phyloP scores from a whole-genome alignment of 2,797 vertebrate species.

The Pristis pectinata region DNA sequence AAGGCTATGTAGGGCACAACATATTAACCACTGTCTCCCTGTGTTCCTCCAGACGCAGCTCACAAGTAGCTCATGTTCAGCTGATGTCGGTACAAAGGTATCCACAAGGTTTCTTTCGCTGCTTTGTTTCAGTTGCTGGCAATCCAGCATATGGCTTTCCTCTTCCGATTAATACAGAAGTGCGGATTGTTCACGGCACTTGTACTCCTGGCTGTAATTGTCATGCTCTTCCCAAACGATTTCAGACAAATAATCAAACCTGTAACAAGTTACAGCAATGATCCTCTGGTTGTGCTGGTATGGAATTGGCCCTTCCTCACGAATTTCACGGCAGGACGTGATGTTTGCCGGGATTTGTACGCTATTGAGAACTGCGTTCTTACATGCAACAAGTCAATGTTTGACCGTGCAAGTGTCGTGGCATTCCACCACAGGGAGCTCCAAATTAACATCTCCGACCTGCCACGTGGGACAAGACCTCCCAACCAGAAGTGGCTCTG shows the following conservation, averaged over 20 bases:
- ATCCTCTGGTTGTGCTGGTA: constrained; percentile 59
- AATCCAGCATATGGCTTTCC: neutral
- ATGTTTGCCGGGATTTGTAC: constrained; percentile 60
- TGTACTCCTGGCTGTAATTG: neutral
- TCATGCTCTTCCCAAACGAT: neutral
- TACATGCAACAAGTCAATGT: constrained; percentile 52
- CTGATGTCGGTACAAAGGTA: neutral
- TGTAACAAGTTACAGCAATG: too few relatives aligned
- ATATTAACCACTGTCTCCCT: neutral
- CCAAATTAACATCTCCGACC: fast-evolving
- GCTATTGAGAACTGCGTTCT: constrained; percentile 60
- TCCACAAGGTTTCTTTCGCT: neutral
- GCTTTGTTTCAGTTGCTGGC: neutral
- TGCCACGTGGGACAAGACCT: constrained; percentile 59
- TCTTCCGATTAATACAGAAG: neutral
- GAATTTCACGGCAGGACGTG: constrained; percentile 45
- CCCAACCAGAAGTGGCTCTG: constrained; percentile 77
- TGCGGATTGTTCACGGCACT: neutral
- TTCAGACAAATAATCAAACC: too few relatives aligned
- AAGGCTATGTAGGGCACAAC: neutral
- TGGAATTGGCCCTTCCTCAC: constrained; percentile 79
- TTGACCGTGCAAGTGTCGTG: constrained; percentile 61
- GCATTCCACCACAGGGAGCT: constrained; percentile 79
- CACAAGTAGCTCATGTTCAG: neutral
- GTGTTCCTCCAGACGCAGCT: constrained; percentile 14